Evolutionary conservation across 2,797 vertebrate species (phyloP).

Genomic region (Acipenser transmontanus): DNA sequence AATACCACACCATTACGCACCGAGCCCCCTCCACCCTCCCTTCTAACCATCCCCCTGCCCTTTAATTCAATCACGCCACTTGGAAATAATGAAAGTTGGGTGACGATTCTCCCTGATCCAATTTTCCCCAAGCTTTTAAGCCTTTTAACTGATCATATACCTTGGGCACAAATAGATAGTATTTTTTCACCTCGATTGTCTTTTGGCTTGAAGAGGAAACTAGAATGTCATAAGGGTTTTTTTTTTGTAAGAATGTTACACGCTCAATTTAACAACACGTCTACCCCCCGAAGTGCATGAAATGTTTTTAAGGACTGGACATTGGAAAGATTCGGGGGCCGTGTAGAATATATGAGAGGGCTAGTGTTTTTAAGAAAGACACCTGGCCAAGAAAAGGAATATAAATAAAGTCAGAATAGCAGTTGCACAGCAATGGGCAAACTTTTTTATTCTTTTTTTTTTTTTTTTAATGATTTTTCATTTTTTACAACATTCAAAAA

Average conservation of each 20-base stretch:
- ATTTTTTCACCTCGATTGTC: slow-evolving; percentile 43
- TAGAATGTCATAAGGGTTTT: slow-evolving; percentile 56
- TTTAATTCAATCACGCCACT: slow-evolving; percentile 99
- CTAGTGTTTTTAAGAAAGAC: slow-evolving; percentile 41
- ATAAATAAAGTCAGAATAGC: too few species aligned
- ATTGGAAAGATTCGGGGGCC: slow-evolving; percentile 54
- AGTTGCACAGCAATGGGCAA: too few species aligned
- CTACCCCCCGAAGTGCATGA: slow-evolving; percentile 62
- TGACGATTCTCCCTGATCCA: slow-evolving; percentile 99
- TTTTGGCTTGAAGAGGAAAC: slow-evolving; percentile 51
- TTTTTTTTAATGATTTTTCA: too few species aligned
- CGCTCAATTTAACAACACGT: slow-evolving; percentile 65
- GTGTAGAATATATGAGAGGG: slow-evolving; percentile 52
- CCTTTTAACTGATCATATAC: slow-evolving; percentile 97
- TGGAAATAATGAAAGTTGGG: slow-evolving; percentile 99
- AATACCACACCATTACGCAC: slow-evolving; percentile 98
- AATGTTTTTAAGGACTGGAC: slow-evolving; percentile 63
- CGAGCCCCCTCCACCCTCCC: slow-evolving; percentile 69
- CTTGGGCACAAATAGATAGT: slow-evolving; percentile 90
- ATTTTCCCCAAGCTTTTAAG: slow-evolving; percentile 97
- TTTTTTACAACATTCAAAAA: too few species aligned
- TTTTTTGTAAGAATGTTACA: slow-evolving; percentile 65
- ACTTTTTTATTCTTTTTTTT: too few species aligned
- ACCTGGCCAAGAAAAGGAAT: slow-evolving; percentile 33
- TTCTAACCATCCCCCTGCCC: slow-evolving; percentile 96